These are phyloP conservation scores for Lepidostoma basale DNA, from an alignment of 1,140 invertebrate genomes.

Conservation along the genomic window DNA sequence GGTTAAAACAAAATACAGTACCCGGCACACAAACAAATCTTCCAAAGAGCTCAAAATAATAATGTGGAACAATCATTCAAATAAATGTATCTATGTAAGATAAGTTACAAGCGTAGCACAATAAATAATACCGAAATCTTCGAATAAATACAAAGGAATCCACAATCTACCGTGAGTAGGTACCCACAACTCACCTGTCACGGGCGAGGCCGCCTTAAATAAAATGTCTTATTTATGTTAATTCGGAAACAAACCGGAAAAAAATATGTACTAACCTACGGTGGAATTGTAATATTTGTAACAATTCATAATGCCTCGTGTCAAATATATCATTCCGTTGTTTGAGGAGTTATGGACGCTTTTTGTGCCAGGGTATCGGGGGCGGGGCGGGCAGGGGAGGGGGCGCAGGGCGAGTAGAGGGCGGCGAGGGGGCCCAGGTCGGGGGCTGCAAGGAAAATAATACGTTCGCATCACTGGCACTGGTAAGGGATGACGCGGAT, in stretches of 20 bases:
- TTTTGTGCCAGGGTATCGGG: conserved; percentile 28
- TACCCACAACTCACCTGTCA: conserved; percentile 43
- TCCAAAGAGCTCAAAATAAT: too few species aligned
- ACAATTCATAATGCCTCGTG: conserved; percentile 41
- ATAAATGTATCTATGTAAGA: too few species aligned
- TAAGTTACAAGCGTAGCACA: too few species aligned
- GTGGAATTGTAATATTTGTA: conserved; percentile 37
- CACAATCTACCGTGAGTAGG: conserved; percentile 27
- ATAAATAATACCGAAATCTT: neutral
- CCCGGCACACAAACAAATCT: too few species aligned
- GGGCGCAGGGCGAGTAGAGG: neutral
- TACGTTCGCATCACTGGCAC: too few species aligned
- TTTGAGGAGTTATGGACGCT: conserved; percentile 43
- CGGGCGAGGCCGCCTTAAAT: conserved; percentile 31
- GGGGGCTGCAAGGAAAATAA: too few species aligned
- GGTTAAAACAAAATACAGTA: too few species aligned
- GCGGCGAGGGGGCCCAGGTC: too few species aligned
- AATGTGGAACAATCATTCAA: too few species aligned
- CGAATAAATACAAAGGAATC: conserved; percentile 19
- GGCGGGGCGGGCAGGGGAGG: neutral
- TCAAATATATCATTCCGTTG: conserved; percentile 45
- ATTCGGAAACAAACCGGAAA: conserved; percentile 45
- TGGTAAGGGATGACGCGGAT: too few species aligned
- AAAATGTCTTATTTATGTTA: conserved; percentile 47
- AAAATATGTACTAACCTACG: conserved; percentile 42